Evolutionary conservation across 2,113 vertebrate species (phyloP).

Genomic region (Taxidea taxus): DNA sequence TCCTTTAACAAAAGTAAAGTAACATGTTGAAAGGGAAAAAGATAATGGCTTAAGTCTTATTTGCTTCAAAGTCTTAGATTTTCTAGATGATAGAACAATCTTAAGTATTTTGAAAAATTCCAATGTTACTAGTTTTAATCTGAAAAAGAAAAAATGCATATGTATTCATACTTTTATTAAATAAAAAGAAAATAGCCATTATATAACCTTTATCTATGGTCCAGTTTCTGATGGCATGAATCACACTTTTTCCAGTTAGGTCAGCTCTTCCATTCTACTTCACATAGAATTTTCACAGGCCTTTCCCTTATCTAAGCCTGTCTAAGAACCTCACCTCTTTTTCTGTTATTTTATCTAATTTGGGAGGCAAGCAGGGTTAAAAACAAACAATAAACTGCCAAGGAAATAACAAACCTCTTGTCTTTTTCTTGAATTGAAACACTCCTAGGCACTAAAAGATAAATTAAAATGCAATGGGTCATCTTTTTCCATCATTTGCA

Average conservation of each 20-base stretch:
- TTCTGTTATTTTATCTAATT: constrained; percentile 65
- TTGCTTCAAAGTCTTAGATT: not conserved
- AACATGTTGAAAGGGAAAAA: not conserved
- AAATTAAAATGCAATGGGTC: constrained; percentile 48
- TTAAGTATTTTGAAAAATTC: not conserved
- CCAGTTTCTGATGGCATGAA: not conserved
- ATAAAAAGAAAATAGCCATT: not conserved
- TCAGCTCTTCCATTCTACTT: not conserved
- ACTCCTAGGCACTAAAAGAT: not conserved
- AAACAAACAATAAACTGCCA: constrained; percentile 59
- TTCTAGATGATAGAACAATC: not conserved
- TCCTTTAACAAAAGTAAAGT: not conserved
- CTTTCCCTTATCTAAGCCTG: constrained; percentile 31
- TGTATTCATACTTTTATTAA: not conserved
- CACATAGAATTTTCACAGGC: not conserved
- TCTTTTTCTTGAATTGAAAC: constrained; percentile 40
- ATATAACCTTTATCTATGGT: not conserved
- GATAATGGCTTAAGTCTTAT: not conserved
- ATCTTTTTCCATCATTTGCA: not conserved
- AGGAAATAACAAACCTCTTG: constrained; percentile 49
- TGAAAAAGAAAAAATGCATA: not conserved
- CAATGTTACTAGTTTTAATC: not conserved
- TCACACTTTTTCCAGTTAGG: not conserved
- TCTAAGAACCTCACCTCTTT: constrained; percentile 18
- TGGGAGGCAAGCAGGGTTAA: constrained; percentile 56